Base-by-base conservation (phyloP, 2,797 vertebrate species). In the Catostomus latipinnis region DNA sequence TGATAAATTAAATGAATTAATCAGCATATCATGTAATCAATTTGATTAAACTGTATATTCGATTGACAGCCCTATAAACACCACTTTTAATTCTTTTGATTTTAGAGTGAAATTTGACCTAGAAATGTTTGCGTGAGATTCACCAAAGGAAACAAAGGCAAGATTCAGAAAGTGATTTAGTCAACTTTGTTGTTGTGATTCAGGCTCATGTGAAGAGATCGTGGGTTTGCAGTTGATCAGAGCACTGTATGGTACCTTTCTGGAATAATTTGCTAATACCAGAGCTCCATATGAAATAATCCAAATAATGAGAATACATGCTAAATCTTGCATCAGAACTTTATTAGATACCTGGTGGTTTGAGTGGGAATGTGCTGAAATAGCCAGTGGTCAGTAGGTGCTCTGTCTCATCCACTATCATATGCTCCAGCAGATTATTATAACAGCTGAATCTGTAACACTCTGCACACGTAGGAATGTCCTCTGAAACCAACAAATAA, bases 381-480 rank as follows among this genome's bases (percentile, higher is more conserved):
- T 97, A 97, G 77, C 96, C 96, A 0, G 96, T 96, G 5, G 96
- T 96, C 45, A 94, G 87, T 18, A 86, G 82, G n/a, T 84, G 53
- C 52, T 87, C 34, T 22, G 45, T 62, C 57, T 85, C 60, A 56
- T 67, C 18, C 2, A 66, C 82, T 57, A 84, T 85, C 68, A 93
- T 71, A 57, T 80, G 63, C 16, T 90, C 88, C 54, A 93, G 78
- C 8, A 96, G 87, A 84, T 97, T 96, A 77, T 91, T 86, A 48
- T 92, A 89, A 84, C 96, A 97, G 77, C 93, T 96, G 66, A 56
- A 1, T n/a, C 89, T 92, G 83, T 92, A 88, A 71, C 96, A 96
- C n/a, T 95, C 92, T 18, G 90, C 90, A 79, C 96, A 97, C 76
- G 95, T 96, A 6, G 91, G 88, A 10, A 87, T 91, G 76, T 91